Evolutionary conservation across 2,113 vertebrate genomes (phyloP).

Genomic region (Carassius auratus): DNA sequence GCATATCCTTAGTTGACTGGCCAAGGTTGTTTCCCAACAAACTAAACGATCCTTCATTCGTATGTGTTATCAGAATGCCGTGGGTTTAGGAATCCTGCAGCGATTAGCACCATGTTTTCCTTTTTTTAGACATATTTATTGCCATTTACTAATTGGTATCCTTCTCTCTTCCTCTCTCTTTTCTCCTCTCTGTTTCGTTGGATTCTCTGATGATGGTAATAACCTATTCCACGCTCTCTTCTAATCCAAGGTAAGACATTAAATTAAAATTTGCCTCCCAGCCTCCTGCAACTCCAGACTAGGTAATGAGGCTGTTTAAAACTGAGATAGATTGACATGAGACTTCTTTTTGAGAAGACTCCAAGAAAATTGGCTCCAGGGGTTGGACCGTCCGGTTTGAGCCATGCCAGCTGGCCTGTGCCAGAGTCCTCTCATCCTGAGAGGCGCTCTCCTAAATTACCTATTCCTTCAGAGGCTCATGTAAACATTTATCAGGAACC

Average conservation of each 20-base stretch:
- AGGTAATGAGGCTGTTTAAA: constrained; percentile 39
- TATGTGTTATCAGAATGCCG: constrained; percentile 45
- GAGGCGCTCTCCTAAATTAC: neutral
- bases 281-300: constrained; percentile 20
- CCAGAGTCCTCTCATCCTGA: constrained; percentile 21
- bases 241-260: constrained; percentile 56
- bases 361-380: constrained; percentile 30
- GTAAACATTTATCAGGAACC: constrained; percentile 9
- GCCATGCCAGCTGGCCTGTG: constrained; percentile 38
- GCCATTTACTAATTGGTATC: constrained; percentile 46
- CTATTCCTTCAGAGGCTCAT: neutral
- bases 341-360: constrained; percentile 45
- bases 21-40: constrained; percentile 42
- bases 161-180: constrained; percentile 38
- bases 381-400: constrained; percentile 17
- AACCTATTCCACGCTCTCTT: neutral
- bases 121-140: constrained; percentile 49
- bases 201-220: constrained; percentile 31
- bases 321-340: constrained; percentile 46
- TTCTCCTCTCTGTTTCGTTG: neutral
- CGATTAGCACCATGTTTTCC: constrained; percentile 41
- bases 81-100: constrained; percentile 28
- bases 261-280: constrained; percentile 14
- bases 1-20: constrained; percentile 30
- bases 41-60: constrained; percentile 47